phyloP scores from a whole-genome alignment of 1,140 invertebrate species.

The Drosophila sechellia region DNA sequence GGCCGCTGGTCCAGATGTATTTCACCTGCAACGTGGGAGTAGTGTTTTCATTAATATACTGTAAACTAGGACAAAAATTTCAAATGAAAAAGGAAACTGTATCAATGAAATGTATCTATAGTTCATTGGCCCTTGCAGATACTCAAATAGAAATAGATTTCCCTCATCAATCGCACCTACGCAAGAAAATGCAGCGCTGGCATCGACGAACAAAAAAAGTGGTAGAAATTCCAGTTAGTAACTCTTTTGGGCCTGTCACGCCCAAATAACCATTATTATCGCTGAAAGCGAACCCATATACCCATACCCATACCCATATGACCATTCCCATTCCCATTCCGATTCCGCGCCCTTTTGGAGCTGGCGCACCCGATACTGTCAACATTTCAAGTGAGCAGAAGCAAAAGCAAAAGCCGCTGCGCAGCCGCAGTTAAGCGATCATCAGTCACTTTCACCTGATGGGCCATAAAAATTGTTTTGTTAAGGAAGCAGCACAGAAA shows the following conservation, averaged over 20 bases:
- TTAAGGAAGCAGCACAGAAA: slow-evolving; percentile 19
- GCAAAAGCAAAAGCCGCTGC: slow-evolving; percentile 15
- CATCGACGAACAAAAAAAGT: slow-evolving; percentile 17
- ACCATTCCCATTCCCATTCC: slow-evolving; percentile 22
- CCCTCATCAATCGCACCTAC: slow-evolving; percentile 20
- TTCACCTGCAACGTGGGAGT: slow-evolving; percentile 81
- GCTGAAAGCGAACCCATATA: slow-evolving; percentile 70
- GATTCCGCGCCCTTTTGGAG: slow-evolving; percentile 68
- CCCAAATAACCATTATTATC: slow-evolving; percentile 55
- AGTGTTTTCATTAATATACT: background rate
- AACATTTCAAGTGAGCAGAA: slow-evolving; percentile 53
- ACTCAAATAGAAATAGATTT: slow-evolving; percentile 14
- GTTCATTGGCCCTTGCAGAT: slow-evolving; percentile 33
- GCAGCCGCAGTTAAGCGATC: slow-evolving; percentile 27
- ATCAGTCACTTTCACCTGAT: slow-evolving; percentile 79
- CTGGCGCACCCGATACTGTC: slow-evolving; percentile 72
- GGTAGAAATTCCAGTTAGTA: slow-evolving; percentile 41
- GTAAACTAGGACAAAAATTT: no score
- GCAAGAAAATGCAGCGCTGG: slow-evolving; percentile 43
- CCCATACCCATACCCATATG: slow-evolving; percentile 4
- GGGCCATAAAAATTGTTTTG: slow-evolving; percentile 70
- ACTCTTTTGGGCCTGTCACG: slow-evolving; percentile 55
- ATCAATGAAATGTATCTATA: background rate
- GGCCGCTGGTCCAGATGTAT: slow-evolving; percentile 95
- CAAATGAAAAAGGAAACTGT: no score